Conservation (phyloP, 2,113 vertebrate species). For the Tylochromis polylepis region DNA sequence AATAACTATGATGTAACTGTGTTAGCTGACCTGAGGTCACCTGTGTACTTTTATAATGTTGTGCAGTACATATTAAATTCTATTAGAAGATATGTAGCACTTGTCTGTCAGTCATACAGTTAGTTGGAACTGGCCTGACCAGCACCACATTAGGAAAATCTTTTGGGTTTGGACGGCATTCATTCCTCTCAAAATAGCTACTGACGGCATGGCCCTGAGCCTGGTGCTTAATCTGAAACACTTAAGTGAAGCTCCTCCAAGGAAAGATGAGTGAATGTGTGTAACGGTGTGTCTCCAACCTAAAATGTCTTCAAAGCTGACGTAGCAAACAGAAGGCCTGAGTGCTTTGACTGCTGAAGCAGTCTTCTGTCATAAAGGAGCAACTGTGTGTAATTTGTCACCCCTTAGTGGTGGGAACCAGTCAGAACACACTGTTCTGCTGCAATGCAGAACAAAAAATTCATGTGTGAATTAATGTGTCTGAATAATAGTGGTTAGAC, state of each 20-base stretch:
- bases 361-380: neutral
- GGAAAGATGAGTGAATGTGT: neutral
- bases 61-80: neutral
- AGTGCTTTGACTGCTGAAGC: neutral
- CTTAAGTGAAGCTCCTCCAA: neutral
- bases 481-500: neutral
- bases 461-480: neutral
- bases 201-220: neutral
- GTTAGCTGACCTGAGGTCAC: neutral
- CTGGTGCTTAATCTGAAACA: neutral
- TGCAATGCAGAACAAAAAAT: slow-evolving; percentile 51
- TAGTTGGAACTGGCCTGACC: neutral
- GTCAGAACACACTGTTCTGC: neutral
- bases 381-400: neutral
- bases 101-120: neutral
- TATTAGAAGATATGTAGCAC: neutral
- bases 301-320: neutral
- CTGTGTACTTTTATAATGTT: neutral
- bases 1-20: neutral
- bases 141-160: neutral
- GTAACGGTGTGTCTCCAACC: neutral
- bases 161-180: neutral
- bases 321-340: neutral
- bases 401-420: slow-evolving; percentile 7
- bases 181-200: neutral